phyloP scores from a whole-genome alignment of 2,888 invertebrate genomes.

The Pemphredon lugubris region DNA sequence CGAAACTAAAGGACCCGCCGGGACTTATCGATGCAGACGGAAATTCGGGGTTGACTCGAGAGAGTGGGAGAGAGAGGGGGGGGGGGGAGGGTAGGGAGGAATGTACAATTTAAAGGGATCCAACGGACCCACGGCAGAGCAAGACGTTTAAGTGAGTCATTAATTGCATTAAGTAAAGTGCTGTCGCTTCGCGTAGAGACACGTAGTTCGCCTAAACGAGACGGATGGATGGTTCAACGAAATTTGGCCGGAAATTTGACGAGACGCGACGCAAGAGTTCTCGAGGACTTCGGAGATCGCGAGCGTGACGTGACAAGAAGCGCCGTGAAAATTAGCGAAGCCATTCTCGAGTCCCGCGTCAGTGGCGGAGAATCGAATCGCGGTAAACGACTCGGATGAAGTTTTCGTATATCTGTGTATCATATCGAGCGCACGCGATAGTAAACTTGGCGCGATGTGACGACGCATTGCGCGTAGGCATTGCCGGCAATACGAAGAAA shows the following conservation, averaged over 20 bases:
- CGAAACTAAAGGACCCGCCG: slow-evolving; percentile 46
- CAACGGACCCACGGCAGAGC: slow-evolving; percentile 40
- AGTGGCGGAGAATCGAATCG: background rate
- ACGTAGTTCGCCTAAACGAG: slow-evolving; percentile 14
- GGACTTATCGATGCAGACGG: slow-evolving; percentile 57
- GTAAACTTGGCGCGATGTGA: background rate
- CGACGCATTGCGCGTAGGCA: background rate
- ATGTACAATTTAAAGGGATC: slow-evolving; percentile 54
- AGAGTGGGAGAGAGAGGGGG: background rate
- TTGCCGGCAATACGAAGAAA: background rate
- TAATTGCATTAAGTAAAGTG: slow-evolving; percentile 73
- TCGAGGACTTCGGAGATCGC: slow-evolving; percentile 2
- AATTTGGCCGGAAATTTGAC: slow-evolving; percentile 17
- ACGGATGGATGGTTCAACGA: too few relatives aligned
- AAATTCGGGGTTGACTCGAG: slow-evolving; percentile 31
- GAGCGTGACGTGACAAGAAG: slow-evolving; percentile 6
- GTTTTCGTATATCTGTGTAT: slow-evolving; percentile 4
- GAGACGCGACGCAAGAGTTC: background rate
- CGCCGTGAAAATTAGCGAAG: background rate
- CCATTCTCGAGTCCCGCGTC: background rate
- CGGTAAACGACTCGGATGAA: background rate
- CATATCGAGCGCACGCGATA: background rate
- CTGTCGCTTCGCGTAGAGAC: slow-evolving; percentile 45
- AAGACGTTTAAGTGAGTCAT: slow-evolving; percentile 69
- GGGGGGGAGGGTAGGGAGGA: slow-evolving; percentile 32